Evolutionary conservation across 2,888 invertebrate genomes (phyloP).

Genomic region (Lathronympha strigana): DNA sequence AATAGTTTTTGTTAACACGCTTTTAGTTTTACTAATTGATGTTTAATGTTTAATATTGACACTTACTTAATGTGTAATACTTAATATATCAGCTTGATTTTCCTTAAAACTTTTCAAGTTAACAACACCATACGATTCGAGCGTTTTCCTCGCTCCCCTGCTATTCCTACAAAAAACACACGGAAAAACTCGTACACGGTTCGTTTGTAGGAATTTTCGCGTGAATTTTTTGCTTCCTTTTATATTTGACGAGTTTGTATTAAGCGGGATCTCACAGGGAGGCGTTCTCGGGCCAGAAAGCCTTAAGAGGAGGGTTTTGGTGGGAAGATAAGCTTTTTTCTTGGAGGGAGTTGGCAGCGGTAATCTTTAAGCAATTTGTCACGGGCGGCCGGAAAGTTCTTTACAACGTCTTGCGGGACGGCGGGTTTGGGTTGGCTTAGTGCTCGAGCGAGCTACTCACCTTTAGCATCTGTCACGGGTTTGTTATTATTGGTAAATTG

Average conservation of each 20-base stretch:
- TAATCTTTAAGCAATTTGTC: constrained; percentile 61
- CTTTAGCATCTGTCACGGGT: too few relatives aligned
- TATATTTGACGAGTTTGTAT: constrained; percentile 48
- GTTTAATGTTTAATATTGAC: too few relatives aligned
- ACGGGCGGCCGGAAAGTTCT: constrained; percentile 49
- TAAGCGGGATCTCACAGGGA: constrained; percentile 44
- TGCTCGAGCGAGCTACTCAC: constrained; percentile 40
- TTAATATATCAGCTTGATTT: too few relatives aligned
- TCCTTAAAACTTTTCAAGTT: background rate
- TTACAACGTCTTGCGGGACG: constrained; percentile 45
- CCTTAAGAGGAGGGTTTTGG: background rate
- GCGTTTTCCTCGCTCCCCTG: constrained; percentile 1
- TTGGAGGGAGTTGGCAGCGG: constrained; percentile 35
- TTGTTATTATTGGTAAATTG: too few relatives aligned
- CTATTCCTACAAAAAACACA: constrained; percentile 32
- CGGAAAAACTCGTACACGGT: constrained; percentile 41
- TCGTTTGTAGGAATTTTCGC: constrained; percentile 44
- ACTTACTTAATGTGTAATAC: too few relatives aligned
- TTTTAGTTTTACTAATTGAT: too few relatives aligned
- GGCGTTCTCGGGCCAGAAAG: constrained; percentile 43
- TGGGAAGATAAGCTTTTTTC: background rate
- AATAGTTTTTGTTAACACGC: too few relatives aligned
- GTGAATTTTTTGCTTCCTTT: constrained; percentile 45
- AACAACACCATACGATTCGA: background rate
- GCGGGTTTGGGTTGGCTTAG: constrained; percentile 29